Evolutionary conservation across 2,888 invertebrate genomes (phyloP), one percentile per base, ranked within the genome.

Genomic region (Drosophila borealis): DNA sequence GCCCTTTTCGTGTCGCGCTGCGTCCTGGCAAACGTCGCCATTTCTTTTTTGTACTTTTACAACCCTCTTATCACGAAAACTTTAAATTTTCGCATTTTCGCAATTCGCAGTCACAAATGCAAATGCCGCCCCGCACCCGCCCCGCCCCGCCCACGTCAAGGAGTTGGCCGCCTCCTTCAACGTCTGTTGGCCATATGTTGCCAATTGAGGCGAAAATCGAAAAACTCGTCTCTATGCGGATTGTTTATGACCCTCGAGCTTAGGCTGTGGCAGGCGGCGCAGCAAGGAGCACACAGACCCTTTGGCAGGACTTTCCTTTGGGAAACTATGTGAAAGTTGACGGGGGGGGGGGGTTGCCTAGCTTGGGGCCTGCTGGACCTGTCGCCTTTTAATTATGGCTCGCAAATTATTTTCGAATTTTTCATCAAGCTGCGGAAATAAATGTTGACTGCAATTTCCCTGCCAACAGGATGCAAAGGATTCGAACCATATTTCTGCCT

Each of bases 121-220:
- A 88, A 83, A 83, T 83, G 88, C 55, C 65, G 70, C 69, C 72
- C 64, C 74, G 62, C 54, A 70, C 53, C 62, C 6, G 63, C 34
- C 17, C 10, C 10, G 46, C 34, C 19, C n/a, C 34, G 4, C 19
- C 21, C 54, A 25, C 39, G 25, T 3, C 21, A 5, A 41, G 11
- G 33, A 44, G 21, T 14, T 21, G 34, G 9, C 34, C 65, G 44
- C 29, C 56, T 45, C 14, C 51, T 44, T 44, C 48, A 44, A 45
- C 44, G 79, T 45, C 63, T 70, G 56, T 49, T 65, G 69, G 73
- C 88, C 83, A 83, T 83, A 88, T 83, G 83, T 86, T 83, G 88
- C 88, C 83, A 83, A 83, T 83, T 88, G 88, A 80, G 80, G 88
- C 82, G 88, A 86, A 86, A 83, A 83, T 86, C 88, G 88, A 83